Conservation (phyloP, 2,888 invertebrate genomes). For the Acanthopleura granulata region DNA sequence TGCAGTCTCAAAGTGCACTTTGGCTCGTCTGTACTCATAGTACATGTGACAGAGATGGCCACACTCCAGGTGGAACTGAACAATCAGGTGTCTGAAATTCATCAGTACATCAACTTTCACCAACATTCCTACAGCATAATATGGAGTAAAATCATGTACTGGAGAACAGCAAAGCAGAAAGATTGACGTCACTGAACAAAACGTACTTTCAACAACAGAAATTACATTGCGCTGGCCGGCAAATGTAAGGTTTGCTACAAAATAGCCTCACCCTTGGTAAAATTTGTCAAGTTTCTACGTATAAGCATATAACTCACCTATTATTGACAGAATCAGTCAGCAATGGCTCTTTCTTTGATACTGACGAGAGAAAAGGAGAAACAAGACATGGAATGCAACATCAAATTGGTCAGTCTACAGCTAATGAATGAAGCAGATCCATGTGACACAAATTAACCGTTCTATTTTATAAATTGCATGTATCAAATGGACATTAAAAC, state of each 20-base stretch:
- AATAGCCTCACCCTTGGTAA: no score
- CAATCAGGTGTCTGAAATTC: conserved; percentile 43
- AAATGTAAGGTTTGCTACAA: no score
- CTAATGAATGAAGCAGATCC: no score
- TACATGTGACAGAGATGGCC: conserved; percentile 81
- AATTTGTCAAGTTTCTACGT: no score
- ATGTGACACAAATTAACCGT: no score
- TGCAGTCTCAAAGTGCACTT: conserved; percentile 78
- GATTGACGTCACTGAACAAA: no score
- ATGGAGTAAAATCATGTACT: neutral
- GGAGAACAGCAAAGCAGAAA: neutral
- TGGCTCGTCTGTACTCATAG: conserved; percentile 80
- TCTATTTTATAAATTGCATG: no score
- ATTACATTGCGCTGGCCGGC: no score
- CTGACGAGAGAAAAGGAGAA: conserved; percentile 29
- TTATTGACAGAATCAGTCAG: conserved; percentile 35
- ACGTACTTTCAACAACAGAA: no score
- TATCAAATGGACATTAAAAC: no score
- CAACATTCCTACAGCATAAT: neutral
- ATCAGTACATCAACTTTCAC: neutral
- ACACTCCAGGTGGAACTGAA: conserved; percentile 74
- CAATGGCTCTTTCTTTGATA: conserved; percentile 43
- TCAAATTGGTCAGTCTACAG: no score
- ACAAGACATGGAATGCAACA: neutral
- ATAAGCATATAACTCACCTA: conserved; percentile 37